Percentiles rank a stretch among this genome's conserved stretches.
phyloP scores from a whole-genome alignment of 37 sponge, comb jelly and placozoan genomes.

The Amphimedon queenslandica region DNA sequence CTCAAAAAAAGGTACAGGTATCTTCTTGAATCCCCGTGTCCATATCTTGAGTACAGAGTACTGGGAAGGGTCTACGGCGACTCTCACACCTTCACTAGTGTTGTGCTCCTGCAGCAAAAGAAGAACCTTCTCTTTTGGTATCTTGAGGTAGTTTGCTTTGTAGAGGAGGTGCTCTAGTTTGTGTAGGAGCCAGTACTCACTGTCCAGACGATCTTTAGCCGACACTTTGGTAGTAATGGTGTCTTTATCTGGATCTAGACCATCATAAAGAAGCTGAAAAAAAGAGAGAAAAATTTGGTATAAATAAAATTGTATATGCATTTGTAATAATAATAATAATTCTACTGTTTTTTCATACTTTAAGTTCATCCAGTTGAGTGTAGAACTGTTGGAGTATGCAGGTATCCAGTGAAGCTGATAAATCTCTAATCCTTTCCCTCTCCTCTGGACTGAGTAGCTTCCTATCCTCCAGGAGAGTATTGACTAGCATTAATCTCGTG shows the following conservation, averaged over 20 bases:
- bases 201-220: constrained; percentile 65
- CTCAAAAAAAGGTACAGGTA: not conserved
- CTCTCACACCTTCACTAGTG: constrained; percentile 50
- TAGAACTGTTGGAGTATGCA: constrained; percentile 50
- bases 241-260: constrained; percentile 92
- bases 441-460: constrained; percentile 48
- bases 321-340: not conserved
- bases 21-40: constrained; percentile 49
- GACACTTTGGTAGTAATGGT: constrained; percentile 52
- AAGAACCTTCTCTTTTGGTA: constrained; percentile 38
- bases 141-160: constrained; percentile 72
- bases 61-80: constrained; percentile 49
- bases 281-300: too few relatives aligned
- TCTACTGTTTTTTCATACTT: constrained; percentile 36
- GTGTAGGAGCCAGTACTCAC: constrained; percentile 75
- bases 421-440: constrained; percentile 32
- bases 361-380: constrained; percentile 65
- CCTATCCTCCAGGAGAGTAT: constrained; percentile 43
- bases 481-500: constrained; percentile 50
- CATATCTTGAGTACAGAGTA: constrained; percentile 68
- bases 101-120: constrained; percentile 49
- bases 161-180: constrained; percentile 50
- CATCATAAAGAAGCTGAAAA: constrained; percentile 74
- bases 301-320: not conserved
- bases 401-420: constrained; percentile 80